Conservation (phyloP, 2,113 vertebrate genomes). For the Sigmodon hispidus region DNA sequence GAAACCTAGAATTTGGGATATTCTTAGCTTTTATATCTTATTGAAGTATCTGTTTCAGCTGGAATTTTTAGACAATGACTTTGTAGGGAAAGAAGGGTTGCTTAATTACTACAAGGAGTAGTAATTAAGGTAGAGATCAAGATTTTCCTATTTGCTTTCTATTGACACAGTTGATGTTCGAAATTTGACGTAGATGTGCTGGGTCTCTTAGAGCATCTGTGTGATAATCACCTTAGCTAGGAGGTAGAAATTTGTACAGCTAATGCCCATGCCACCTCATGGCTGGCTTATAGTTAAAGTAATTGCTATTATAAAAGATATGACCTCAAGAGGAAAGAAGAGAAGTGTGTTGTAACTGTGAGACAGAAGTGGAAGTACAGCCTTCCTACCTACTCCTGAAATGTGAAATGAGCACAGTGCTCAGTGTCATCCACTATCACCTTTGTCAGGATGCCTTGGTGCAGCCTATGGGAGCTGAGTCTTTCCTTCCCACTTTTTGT, state of each 20-base stretch:
- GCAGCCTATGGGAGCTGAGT: background rate
- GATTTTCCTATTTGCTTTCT: background rate
- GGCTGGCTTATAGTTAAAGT: background rate
- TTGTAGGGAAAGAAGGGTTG: background rate
- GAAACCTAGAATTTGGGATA: background rate
- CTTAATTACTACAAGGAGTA: background rate
- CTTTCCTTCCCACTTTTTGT: background rate
- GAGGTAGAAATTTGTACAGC: background rate
- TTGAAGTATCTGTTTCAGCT: background rate
- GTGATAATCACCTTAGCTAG: background rate
- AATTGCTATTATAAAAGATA: background rate
- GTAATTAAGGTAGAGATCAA: background rate
- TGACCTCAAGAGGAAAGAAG: background rate
- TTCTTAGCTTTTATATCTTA: background rate
- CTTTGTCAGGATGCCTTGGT: background rate
- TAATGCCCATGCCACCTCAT: background rate
- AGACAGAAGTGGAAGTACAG: background rate
- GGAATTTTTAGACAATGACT: background rate
- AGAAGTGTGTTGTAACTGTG: background rate
- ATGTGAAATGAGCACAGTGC: background rate
- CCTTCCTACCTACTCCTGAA: background rate
- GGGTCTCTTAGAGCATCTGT: background rate
- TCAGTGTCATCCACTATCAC: background rate
- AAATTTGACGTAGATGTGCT: background rate
- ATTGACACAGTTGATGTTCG: background rate